Evolutionary conservation across 1,140 invertebrate species (phyloP).

Genomic region (Asbolus verrucosus): DNA sequence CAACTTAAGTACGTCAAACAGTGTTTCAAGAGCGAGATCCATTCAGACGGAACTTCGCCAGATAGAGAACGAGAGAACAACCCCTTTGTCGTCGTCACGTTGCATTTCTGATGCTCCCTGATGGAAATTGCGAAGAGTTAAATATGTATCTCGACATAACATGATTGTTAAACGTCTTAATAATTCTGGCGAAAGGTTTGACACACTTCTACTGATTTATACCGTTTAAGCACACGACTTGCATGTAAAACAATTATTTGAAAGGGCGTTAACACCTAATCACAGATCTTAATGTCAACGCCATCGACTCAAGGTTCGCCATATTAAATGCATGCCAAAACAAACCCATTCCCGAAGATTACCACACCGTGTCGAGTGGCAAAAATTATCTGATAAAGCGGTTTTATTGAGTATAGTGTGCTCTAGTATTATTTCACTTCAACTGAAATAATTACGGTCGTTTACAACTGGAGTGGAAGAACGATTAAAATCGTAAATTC

Average conservation of each 20-base stretch:
- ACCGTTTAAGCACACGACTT: constrained; percentile 17
- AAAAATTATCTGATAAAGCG: constrained; percentile 15
- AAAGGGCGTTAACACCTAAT: constrained; percentile 34
- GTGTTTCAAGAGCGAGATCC: constrained; percentile 51
- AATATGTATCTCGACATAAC: constrained; percentile 5
- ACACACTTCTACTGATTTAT: constrained; percentile 22
- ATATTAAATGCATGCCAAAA: constrained; percentile 6
- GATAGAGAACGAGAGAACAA: constrained; percentile 10
- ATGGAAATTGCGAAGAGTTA: constrained; percentile 47
- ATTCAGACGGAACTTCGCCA: constrained; percentile 35
- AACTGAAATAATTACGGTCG: constrained; percentile 30
- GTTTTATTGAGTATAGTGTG: constrained; percentile 14
- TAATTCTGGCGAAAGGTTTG: constrained; percentile 22
- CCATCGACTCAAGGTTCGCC: neutral
- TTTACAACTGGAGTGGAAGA: constrained; percentile 36
- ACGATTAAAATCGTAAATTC: constrained; percentile 38
- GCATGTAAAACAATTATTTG: constrained; percentile 23
- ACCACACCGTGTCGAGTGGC: constrained; percentile 5
- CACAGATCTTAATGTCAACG: constrained; percentile 21
- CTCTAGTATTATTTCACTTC: constrained; percentile 8
- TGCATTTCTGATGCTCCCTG: constrained; percentile 45
- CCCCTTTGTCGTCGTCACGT: constrained; percentile 52
- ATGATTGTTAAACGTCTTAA: constrained; percentile 18
- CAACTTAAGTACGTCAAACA: constrained; percentile 55
- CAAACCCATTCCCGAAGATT: neutral